Base-by-base conservation (phyloP, 2,888 invertebrate genomes). In the Tetramorium bicarinatum region DNA sequence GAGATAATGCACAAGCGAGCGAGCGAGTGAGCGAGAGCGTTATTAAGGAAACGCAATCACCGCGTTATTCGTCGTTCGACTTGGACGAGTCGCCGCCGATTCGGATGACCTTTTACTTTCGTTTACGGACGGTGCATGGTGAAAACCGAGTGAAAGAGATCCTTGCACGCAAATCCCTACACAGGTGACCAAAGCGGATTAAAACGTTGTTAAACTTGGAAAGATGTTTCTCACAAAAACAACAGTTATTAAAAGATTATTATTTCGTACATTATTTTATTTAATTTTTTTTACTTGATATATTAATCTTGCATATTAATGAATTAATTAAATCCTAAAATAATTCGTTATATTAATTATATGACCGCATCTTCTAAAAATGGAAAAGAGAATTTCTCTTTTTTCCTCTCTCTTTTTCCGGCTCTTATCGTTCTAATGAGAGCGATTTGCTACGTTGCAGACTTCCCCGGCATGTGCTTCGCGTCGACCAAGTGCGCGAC, bases 401-500 rank as follows among this genome's bases (percentile, higher is more conserved):
- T n/a, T n/a, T n/a, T n/a, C 3, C 1, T 21, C 11, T 41, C 13
- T 34, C 3, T 3, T 0, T 15, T 64, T 47, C 44, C 21, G 15
- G 3, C 34, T 62, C 34, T 34, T 34, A 4, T 41, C 9, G 38
- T 44, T 25, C 13, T 13, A 21, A 56, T 34, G 3, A 34, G 21
- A 62, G 6, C 0, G 0, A 80, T 82, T 76, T 61, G 13, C 18
- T 80, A 34, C 52, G 85, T 95, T 95, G 0, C 94, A 97, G 98
- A 98, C 95, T 98, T 98, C 96, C 98, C 98, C 69, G 98, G 98
- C 56, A 97, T 97, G 96, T 98, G 98, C 94, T 98, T 98, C 95
- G 98, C 98, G 0, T 98, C 98, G 8, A 98, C 98, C 82, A 96
- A 97, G 82, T 98, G 98, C 95, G 97, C 98, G 59, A 98, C 98